These are phyloP conservation scores for Echinometra lucunter DNA, from an alignment of 53 echinoderm and acorn worm genomes.

Conservation along the genomic window DNA sequence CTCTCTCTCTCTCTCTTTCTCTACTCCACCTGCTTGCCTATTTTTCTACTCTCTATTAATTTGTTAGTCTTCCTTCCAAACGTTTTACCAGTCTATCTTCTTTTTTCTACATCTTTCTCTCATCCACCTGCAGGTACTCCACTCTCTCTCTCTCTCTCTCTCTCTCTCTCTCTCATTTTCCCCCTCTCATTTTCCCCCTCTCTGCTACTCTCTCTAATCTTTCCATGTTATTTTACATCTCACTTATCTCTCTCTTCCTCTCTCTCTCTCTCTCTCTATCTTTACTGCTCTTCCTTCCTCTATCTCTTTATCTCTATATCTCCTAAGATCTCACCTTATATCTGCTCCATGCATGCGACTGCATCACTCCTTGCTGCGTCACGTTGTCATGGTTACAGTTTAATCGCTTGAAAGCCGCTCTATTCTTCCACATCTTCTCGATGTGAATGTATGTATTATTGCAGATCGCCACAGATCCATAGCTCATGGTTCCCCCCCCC, in stretches of 20 bases:
- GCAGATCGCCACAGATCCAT: not conserved
- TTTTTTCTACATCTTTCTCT: not conserved
- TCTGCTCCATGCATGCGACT: not conserved
- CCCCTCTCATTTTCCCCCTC: not conserved
- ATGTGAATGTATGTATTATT: not conserved
- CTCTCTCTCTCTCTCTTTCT: too few species aligned
- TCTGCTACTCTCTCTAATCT: not conserved
- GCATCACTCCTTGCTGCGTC: not conserved
- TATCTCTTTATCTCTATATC: not conserved
- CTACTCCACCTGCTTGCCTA: too few species aligned
- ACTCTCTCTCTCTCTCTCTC: constrained; percentile 31
- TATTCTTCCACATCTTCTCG: not conserved
- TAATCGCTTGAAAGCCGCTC: constrained; percentile 11
- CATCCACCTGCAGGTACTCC: not conserved
- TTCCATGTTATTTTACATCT: not conserved
- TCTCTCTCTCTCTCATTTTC: constrained; percentile 19
- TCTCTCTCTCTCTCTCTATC: not conserved
- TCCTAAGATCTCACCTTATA: not conserved
- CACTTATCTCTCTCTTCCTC: constrained; percentile 1
- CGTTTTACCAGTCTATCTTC: too few species aligned
- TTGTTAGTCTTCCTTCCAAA: too few species aligned
- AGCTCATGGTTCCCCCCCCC: not conserved
- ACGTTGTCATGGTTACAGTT: constrained; percentile 21
- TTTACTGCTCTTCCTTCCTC: not conserved
- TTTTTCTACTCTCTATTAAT: too few species aligned